Evolutionary conservation across 2,888 invertebrate genomes (phyloP), one percentile per base, ranked within the genome.

Genomic region (Andrena marginata): DNA sequence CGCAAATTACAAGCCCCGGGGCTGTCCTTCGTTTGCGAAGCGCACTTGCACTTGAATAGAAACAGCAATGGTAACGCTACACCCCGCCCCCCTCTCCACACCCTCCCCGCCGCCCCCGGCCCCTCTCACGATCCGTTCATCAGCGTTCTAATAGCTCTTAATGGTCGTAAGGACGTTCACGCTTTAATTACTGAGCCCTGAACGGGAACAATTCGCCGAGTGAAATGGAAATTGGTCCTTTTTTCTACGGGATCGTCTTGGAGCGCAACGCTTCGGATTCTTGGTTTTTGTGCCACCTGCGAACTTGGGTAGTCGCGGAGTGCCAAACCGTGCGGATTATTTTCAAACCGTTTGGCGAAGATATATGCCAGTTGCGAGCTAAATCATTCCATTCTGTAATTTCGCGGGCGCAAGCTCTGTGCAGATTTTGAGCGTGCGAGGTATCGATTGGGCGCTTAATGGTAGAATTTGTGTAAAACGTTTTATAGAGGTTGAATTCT

Each of bases 101-200:
- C 42, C 42, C 42, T 4, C 4, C 42, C 5, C 16, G 42, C 4
- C 42, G 0, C 13, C 13, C 13, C 42, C 16, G 42, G 13, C 4
- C 1, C 42, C 13, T 13, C 71, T 54, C 59, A 48, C 63, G 78
- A 84, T 83, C 72, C 70, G 78, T 73, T 78, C 79, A 71, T 68
- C 74, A 67, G 51, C 69, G 82, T 82, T 73, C 83, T 82, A 83
- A 77, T 82, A 69, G 83, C 72, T 60, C 77, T 77, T 82, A 83
- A 83, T 82, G 77, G 77, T 42, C 56, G 67, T 51, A 56, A 71
- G 69, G 70, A 56, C 67, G 73, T 80, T 73, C 80, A 80, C 81
- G 81, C 60, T 80, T 80, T 80, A 73, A 80, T 80, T 73, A 80
- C 63, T 1, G 62, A 56, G 63, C 68, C 74, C 59, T 65, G 74